phyloP scores from a whole-genome alignment of 2,113 vertebrate species.

The Hassar affinis region DNA sequence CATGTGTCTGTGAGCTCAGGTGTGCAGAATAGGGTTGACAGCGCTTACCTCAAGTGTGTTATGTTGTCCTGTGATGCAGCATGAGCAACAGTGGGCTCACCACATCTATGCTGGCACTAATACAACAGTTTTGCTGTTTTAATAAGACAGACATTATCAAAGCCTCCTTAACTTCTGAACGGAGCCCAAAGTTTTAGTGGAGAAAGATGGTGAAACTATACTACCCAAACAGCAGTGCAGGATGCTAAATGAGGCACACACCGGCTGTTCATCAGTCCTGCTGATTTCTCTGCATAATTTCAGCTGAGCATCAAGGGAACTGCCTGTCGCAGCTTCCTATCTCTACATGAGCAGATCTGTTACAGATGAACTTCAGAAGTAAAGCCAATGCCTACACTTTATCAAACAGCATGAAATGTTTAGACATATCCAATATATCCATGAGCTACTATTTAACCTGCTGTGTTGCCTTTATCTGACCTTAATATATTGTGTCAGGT shows the following conservation, averaged over 20 bases:
- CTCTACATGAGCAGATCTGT: constrained; percentile 23
- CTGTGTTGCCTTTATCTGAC: constrained; percentile 11
- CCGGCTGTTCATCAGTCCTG: constrained; percentile 35
- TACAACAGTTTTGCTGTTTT: not conserved
- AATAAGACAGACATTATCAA: not conserved
- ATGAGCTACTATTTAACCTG: constrained; percentile 24
- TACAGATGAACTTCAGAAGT: constrained; percentile 26
- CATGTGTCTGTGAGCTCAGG: not conserved
- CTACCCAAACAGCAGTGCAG: not conserved
- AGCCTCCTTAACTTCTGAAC: not conserved
- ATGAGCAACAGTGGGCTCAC: not conserved
- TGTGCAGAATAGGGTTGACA: not conserved
- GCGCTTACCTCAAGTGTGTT: not conserved
- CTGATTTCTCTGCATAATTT: constrained; percentile 44
- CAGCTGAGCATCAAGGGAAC: constrained; percentile 32
- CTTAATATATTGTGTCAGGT: constrained; percentile 20
- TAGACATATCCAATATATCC: constrained; percentile 18
- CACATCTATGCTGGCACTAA: not conserved
- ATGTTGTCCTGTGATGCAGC: not conserved
- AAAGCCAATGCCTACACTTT: constrained; percentile 31
- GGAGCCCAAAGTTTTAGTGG: constrained; percentile 7
- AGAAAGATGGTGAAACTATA: constrained; percentile 14
- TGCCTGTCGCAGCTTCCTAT: constrained; percentile 25
- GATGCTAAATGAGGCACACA: constrained; percentile 25
- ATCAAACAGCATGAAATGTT: constrained; percentile 41